Conservation (phyloP, 2,797 vertebrate species). For the Sebastes kiyomatsui region DNA sequence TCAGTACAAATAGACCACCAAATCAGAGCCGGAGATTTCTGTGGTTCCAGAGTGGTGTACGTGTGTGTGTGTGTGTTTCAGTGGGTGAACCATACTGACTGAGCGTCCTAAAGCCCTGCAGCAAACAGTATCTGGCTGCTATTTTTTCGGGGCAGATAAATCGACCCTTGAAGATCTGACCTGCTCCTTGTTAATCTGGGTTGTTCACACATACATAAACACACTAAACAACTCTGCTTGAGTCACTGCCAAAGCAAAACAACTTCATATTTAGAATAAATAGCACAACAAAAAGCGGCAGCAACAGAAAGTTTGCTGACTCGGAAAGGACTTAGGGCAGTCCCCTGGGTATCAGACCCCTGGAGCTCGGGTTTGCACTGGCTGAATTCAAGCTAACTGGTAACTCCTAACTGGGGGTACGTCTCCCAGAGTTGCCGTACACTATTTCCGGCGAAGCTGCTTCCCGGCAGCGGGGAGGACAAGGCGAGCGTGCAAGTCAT, state of each 20-base stretch:
- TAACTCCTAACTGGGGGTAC: no score
- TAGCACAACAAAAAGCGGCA: not conserved
- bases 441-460: no score
- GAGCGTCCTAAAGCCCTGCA: slow-evolving; percentile 16
- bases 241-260: not conserved
- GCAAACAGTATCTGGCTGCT: slow-evolving; percentile 21
- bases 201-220: not conserved
- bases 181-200: slow-evolving; percentile 20
- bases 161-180: slow-evolving; percentile 13
- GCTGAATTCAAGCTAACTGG: no score
- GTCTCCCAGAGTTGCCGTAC: no score
- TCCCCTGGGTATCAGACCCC: not conserved
- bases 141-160: slow-evolving; percentile 20
- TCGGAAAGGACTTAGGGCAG: not conserved
- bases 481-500: not conserved
- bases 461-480: not conserved
- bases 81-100: slow-evolving; percentile 1
- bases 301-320: not conserved
- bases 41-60: slow-evolving; percentile 2
- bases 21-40: slow-evolving; percentile 29
- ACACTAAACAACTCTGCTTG: not conserved
- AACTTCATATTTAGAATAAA: not conserved
- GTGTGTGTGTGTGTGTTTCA: not conserved
- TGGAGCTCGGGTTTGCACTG: no score
- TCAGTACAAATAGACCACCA: slow-evolving; percentile 45